Base-by-base conservation (phyloP, 2,113 vertebrate genomes). In the Oncorhynchus masou region DNA sequence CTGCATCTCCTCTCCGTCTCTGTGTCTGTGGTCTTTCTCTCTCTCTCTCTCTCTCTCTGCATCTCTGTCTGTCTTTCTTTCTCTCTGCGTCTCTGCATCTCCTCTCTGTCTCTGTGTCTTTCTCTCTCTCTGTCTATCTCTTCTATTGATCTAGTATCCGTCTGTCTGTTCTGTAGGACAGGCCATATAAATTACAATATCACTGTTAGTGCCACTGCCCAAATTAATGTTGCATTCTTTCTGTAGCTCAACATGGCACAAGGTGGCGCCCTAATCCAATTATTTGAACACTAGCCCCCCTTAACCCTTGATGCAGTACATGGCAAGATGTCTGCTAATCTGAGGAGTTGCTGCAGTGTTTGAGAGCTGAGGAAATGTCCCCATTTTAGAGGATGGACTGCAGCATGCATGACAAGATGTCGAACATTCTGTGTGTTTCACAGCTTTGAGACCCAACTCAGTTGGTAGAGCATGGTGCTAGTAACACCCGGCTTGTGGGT, bases 211-310 rank as follows among this genome's bases (percentile, higher is more conserved):
- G 39, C 39, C 8, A 45, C 39, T 45, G 9, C 0, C 39, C 2
- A 45, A 45, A 45, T 45, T 0, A 2, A 45, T 45, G 39, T 45
- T 45, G 39, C 39, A 9, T 45, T 45, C 39, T 45, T 45, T 9
- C 9, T 12, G 39, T 45, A 11, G 39, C 39, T 12, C 39, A 45
- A 45, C 9, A 45, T 45, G 39, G 8, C 89, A 87, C 81, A 31
- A 66, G 87, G 62, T 79, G 88, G 86, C 22, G 81, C 80, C 62
- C 59, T 84, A 45, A 25, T 73, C 71, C 79, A 31, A 77, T 25
- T 24, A 19, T 73, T 65, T 5, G 5, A 13, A 54, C 65, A 67
- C 9, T 2, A 22, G 13, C 8, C 16, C 9, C 39, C 9, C 9
- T 34, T 16, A n/a, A 27, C 16, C 59, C 13, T 57, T 22, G 5